Conservation (phyloP, 2,888 invertebrate species). For the Drosophila leonis region DNA sequence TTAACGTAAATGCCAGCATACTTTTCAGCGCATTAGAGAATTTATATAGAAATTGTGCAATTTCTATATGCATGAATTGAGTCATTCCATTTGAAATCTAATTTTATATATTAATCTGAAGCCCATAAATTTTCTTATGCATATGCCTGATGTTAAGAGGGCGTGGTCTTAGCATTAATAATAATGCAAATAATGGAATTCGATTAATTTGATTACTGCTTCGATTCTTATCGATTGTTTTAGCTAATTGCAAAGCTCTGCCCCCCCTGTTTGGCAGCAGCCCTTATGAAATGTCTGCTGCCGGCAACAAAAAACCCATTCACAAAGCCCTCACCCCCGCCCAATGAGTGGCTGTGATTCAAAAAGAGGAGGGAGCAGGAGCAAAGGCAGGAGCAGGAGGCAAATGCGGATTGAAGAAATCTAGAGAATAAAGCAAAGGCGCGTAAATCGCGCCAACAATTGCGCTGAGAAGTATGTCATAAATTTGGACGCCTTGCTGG, state of each 20-base stretch:
- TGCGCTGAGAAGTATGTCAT: slow-evolving; percentile 81
- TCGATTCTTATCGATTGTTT: slow-evolving; percentile 53
- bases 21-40: slow-evolving; percentile 1
- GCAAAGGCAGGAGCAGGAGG: background rate
- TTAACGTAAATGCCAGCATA: slow-evolving; percentile 1
- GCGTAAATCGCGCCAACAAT: slow-evolving; percentile 81
- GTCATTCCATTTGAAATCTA: background rate
- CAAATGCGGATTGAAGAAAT: background rate
- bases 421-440: slow-evolving; percentile 39
- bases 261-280: background rate
- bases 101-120: background rate
- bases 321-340: background rate
- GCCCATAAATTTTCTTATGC: background rate
- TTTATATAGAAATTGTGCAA: background rate
- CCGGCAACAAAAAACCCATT: slow-evolving; percentile 26
- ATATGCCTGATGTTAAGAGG: background rate
- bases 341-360: slow-evolving; percentile 15
- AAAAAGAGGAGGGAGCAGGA: slow-evolving; percentile 18
- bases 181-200: slow-evolving; percentile 35
- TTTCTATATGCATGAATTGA: background rate
- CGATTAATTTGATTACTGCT: slow-evolving; percentile 45
- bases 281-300: slow-evolving; percentile 17
- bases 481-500: slow-evolving; percentile 72
- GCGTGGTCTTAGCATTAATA: slow-evolving; percentile 1
- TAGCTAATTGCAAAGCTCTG: slow-evolving; percentile 44